A percentile compares a stretch with the other conserved stretches of the same genome.
These are phyloP conservation scores for Drosophila pandora DNA, from an alignment of 1,140 invertebrate genomes.

Conservation along the genomic window DNA sequence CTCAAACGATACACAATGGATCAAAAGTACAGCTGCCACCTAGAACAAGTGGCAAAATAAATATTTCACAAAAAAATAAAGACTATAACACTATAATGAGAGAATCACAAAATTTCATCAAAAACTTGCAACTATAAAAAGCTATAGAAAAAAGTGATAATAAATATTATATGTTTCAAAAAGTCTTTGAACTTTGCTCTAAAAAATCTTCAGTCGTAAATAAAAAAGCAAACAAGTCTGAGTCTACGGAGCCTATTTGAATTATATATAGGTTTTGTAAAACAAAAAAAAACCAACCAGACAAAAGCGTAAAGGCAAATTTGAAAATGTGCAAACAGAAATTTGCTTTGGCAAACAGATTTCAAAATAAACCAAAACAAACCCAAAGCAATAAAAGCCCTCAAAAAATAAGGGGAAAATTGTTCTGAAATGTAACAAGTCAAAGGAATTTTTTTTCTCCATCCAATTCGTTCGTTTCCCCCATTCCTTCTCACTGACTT, in stretches of 20 bases:
- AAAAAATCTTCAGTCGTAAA: background rate
- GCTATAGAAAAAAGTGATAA: no score
- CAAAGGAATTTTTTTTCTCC: constrained; percentile 41
- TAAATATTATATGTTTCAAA: background rate
- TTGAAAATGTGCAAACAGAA: constrained; percentile 37
- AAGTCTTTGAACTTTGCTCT: background rate
- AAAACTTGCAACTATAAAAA: background rate
- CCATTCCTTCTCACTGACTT: constrained; percentile 3
- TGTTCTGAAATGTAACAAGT: constrained; percentile 47
- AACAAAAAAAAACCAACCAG: constrained; percentile 5
- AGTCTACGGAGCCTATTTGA: constrained; percentile 22
- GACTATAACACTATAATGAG: constrained; percentile 9
- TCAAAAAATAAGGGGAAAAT: constrained; percentile 20
- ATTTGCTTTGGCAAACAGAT: constrained; percentile 41
- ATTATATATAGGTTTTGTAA: background rate
- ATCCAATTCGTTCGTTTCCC: constrained; percentile 3
- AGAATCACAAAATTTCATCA: constrained; percentile 3
- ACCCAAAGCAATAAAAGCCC: constrained; percentile 37
- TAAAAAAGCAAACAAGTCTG: constrained; percentile 9
- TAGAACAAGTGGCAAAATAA: constrained; percentile 45
- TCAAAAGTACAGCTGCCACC: constrained; percentile 27
- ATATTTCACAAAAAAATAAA: constrained; percentile 30
- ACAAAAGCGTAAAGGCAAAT: constrained; percentile 39
- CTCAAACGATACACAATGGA: constrained; percentile 73
- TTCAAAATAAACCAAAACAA: constrained; percentile 43